These are phyloP conservation scores for Argopecten irradians DNA, from an alignment of 1,140 invertebrate genomes.

Conservation along the genomic window DNA sequence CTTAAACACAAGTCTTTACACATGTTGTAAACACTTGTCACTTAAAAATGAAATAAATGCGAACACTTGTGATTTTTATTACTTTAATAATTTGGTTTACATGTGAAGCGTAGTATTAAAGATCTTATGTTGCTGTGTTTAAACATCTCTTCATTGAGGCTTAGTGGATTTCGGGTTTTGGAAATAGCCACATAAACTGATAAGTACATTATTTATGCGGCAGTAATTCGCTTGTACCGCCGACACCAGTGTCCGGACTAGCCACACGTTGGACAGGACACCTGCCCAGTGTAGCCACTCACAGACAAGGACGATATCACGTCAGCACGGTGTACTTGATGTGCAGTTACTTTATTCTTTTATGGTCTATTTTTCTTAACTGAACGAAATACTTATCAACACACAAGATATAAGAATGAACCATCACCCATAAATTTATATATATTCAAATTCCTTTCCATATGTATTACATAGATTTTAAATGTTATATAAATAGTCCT, in stretches of 20 bases:
- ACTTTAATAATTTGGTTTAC: slow-evolving; percentile 23
- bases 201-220: background rate
- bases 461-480: background rate
- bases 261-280: background rate
- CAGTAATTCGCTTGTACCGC: background rate
- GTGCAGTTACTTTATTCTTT: too few relatives aligned
- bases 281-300: background rate
- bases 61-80: slow-evolving; percentile 22
- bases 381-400: background rate
- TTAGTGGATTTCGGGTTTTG: background rate
- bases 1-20: background rate
- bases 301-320: background rate
- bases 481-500: too few relatives aligned
- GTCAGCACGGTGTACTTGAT: too few relatives aligned
- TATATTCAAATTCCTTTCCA: background rate
- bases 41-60: slow-evolving; percentile 8
- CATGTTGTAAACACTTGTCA: background rate
- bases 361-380: background rate
- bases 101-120: background rate
- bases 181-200: background rate
- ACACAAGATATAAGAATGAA: background rate
- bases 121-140: background rate
- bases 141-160: background rate
- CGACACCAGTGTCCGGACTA: background rate
- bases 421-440: background rate